A percentile compares a stretch with the other conserved stretches of the same genome.
These are phyloP conservation scores for Passer domesticus DNA, from an alignment of 2,113 vertebrate genomes.

Conservation along the genomic window DNA sequence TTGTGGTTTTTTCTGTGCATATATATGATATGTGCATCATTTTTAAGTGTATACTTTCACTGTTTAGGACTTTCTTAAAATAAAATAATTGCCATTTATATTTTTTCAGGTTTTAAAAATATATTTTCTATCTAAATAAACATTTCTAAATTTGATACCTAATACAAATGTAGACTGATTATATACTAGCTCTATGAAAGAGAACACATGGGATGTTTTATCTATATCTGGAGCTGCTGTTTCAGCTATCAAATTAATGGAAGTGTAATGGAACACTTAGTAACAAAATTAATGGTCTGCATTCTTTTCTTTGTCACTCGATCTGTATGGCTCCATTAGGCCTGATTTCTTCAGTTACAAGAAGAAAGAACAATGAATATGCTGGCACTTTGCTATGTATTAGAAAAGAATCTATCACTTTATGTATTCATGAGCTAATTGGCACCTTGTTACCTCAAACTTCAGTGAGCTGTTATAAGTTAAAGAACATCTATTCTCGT, in stretches of 20 bases:
- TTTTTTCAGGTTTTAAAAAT: not conserved
- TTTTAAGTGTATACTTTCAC: not conserved
- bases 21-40: not conserved
- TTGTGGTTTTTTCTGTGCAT: not conserved
- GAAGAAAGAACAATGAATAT: not conserved
- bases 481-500: not conserved
- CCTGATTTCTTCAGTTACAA: not conserved
- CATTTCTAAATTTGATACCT: not conserved
- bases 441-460: not conserved
- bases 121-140: not conserved
- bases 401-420: not conserved
- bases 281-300: conserved; percentile 28
- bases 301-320: conserved; percentile 30
- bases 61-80: not conserved
- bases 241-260: conserved; percentile 30
- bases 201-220: not conserved
- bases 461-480: not conserved
- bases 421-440: not conserved
- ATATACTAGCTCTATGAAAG: not conserved
- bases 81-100: not conserved
- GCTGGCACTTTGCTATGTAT: not conserved
- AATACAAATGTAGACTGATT: not conserved
- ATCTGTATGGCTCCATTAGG: conserved; percentile 37
- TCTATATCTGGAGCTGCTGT: not conserved
- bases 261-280: conserved; percentile 13